A percentile compares a stretch with the other conserved stretches of the same genome.
These are phyloP conservation scores for Aplochiton taeniatus DNA, from an alignment of 2,797 vertebrate genomes.

Conservation along the genomic window DNA sequence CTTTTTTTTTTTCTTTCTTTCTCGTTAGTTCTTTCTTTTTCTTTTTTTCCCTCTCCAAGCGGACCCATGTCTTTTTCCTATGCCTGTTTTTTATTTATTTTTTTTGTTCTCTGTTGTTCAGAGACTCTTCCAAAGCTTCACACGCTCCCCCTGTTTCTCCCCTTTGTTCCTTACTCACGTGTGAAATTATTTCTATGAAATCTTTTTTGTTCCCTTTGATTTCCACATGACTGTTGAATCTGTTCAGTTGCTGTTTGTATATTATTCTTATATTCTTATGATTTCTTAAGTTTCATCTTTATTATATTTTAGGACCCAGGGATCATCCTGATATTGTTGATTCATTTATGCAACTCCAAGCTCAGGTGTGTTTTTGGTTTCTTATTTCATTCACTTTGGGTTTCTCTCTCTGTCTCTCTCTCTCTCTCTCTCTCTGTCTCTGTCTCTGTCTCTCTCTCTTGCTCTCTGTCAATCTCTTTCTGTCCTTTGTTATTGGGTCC, in stretches of 20 bases:
- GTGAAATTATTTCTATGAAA: constrained; percentile 96
- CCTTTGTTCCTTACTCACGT: constrained; percentile 83
- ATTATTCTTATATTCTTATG: constrained; percentile 91
- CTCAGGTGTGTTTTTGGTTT: constrained; percentile 99
- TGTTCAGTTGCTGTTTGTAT: constrained; percentile 99
- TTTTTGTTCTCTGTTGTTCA: constrained; percentile 80
- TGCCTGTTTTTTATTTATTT: constrained; percentile 93
- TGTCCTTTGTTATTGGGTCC: constrained; percentile 63
- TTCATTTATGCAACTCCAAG: constrained; percentile 99
- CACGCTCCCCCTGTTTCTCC: constrained; percentile 82
- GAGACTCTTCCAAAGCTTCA: constrained; percentile 97
- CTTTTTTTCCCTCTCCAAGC: constrained; percentile 73
- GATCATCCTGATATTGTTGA: constrained; percentile 99
- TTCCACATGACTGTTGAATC: constrained; percentile 99
- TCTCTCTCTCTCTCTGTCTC: constrained; percentile 62
- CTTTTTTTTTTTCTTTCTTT: constrained; percentile 83
- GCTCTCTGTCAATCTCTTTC: constrained; percentile 85
- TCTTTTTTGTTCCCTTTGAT: constrained; percentile 80
- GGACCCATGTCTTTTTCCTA: constrained; percentile 81
- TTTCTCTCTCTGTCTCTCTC: constrained; percentile 94
- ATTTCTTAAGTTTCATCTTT: constrained; percentile 99
- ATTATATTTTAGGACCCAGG: constrained; percentile 99
- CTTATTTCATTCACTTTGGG: constrained; percentile 99
- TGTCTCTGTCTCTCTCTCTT: constrained; percentile 65
- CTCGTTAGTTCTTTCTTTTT: constrained; percentile 85